A percentile compares a stretch with the other conserved stretches of the same genome.
Conservation (phyloP, 2,797 vertebrate genomes). For the Lycodopsis pacificus region DNA sequence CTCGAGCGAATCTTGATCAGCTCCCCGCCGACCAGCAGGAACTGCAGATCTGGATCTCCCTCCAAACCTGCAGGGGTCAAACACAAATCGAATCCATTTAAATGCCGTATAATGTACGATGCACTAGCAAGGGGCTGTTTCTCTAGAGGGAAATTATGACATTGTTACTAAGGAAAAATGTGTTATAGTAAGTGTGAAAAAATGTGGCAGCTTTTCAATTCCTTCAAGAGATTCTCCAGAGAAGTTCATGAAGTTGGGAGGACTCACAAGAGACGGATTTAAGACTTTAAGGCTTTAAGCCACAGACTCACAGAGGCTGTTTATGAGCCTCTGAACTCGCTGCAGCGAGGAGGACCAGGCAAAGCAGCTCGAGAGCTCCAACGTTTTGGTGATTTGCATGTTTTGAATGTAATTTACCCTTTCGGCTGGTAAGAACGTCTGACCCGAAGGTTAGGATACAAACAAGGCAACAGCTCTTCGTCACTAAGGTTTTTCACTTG, state of each 20-base stretch:
- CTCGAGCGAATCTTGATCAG: constrained; percentile 92
- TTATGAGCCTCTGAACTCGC: constrained; percentile 48
- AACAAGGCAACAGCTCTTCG: neutral
- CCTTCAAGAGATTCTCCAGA: too few relatives aligned
- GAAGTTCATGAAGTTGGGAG: too few relatives aligned
- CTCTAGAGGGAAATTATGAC: neutral
- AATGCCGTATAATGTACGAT: neutral
- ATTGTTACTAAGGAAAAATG: neutral
- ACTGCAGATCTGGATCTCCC: constrained; percentile 89
- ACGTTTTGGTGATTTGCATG: neutral
- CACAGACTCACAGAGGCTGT: constrained; percentile 53
- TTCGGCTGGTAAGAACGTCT: neutral
- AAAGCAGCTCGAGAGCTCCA: constrained; percentile 4
- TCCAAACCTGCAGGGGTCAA: constrained; percentile 86
- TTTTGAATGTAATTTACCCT: neutral
- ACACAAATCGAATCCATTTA: neutral
- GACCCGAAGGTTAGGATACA: neutral
- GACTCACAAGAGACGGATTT: neutral
- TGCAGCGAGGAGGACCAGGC: constrained; percentile 24
- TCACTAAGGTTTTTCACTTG: neutral
- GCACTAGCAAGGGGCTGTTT: neutral
- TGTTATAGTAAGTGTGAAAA: neutral
- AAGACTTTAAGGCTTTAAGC: too few relatives aligned
- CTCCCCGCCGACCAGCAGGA: constrained; percentile 88
- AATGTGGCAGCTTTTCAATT: too few relatives aligned